phyloP scores from a whole-genome alignment of 1,140 invertebrate species.

The Eriosoma lanigerum region DNA sequence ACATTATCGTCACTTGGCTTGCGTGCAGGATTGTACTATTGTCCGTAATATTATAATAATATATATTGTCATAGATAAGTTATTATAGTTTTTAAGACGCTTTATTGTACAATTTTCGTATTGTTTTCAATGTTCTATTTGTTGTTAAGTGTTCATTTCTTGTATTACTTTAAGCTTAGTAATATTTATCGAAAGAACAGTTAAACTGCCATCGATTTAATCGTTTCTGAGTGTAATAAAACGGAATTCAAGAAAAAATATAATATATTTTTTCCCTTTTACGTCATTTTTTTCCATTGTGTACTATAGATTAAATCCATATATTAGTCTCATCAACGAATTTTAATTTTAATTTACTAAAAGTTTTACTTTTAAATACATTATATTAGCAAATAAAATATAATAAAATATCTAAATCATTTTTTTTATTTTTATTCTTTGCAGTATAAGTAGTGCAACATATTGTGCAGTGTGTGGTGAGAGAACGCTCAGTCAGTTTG shows the following conservation, averaged over 20 bases:
- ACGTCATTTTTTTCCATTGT: slow-evolving; percentile 9
- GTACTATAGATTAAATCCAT: slow-evolving; percentile 4
- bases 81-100: slow-evolving; percentile 45
- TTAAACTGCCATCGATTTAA: slow-evolving; percentile 50
- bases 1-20: background rate
- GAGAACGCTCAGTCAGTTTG: background rate
- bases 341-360: slow-evolving; percentile 21
- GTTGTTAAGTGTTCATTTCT: slow-evolving; percentile 50
- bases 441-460: background rate
- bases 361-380: slow-evolving; percentile 19
- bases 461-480: background rate
- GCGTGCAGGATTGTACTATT: slow-evolving; percentile 15
- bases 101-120: slow-evolving; percentile 46
- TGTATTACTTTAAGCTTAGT: slow-evolving; percentile 44
- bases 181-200: slow-evolving; percentile 35
- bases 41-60: background rate
- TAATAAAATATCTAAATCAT: background rate
- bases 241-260: slow-evolving; percentile 40
- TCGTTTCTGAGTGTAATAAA: slow-evolving; percentile 50
- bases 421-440: background rate
- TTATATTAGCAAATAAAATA: slow-evolving; percentile 31
- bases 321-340: slow-evolving; percentile 34
- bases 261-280: slow-evolving; percentile 53
- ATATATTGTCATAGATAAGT: slow-evolving; percentile 33
- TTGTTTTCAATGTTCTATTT: slow-evolving; percentile 51